Evolutionary conservation across 2,797 vertebrate species (phyloP), one percentile per base, ranked within the genome.

Genomic region (Ispidina lecontei): DNA sequence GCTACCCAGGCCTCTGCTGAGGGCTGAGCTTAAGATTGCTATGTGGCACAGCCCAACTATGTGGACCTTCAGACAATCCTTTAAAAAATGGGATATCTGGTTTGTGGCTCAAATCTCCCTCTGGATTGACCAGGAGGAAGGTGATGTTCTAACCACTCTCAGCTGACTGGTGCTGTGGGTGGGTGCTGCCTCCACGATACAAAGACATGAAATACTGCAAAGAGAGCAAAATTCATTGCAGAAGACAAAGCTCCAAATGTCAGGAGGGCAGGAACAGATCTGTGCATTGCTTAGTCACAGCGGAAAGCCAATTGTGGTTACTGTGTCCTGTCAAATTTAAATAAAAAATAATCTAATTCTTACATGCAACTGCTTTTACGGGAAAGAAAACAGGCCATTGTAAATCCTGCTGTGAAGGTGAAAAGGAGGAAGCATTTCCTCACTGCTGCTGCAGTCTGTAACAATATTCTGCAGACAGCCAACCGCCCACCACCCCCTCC

Each of bases 401-500:
- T 59, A 87, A 91, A 93, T 89, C 84, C 69, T 84, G 72, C 76
- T 63, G 70, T 28, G 94, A 87, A 84, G 74, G 89, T 78, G 90
- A 93, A 91, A 87, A 87, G 92, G 84, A 89, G 62, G 87, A 73
- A 90, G 84, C 28, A 15, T 83, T 89, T 92, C 78, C 81, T 85
- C 81, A 62, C 86, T 78, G 80, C 73, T 78, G 76, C 89, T 51
- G 78, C 75, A 80, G 88, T 39, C 69, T 67, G 20, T 26, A 33
- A 12, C 8, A 37, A 37, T 7, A 12, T 35, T 76, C 65, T 72
- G 72, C 81, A 89, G 84, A 0, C 56, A 83, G 39, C 3, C 49
- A 70, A 8, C 16, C 8, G 19, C 14, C 44, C n/a, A 47, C 22
- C 7, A 4, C 33, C 23, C 8, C 16, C 46, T 23, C 14, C 43